Conservation (phyloP, 2,888 invertebrate genomes). For the Oscheius myriophilus region DNA sequence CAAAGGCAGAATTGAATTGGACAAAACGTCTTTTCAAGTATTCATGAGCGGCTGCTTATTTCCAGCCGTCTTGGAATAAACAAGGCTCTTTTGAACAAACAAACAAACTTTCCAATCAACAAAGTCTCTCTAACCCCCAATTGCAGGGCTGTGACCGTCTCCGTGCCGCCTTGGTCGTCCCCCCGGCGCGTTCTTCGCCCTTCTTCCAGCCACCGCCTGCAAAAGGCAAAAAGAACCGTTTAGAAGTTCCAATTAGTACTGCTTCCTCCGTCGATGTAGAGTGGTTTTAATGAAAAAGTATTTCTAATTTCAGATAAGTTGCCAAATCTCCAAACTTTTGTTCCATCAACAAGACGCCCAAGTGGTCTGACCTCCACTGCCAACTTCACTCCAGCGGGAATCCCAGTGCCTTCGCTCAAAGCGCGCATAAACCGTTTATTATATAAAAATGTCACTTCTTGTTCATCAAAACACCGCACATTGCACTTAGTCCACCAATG, state of each 20-base stretch:
- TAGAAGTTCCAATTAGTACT: conserved; percentile 12
- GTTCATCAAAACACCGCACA: conserved; percentile 22
- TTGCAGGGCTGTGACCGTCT: conserved; percentile 39
- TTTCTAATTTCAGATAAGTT: conserved; percentile 9
- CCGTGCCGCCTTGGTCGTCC: conserved; percentile 44
- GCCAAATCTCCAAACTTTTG: conserved; percentile 13
- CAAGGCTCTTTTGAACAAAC: too few relatives aligned
- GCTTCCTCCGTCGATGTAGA: conserved; percentile 12
- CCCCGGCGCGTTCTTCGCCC: conserved; percentile 35
- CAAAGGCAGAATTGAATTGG: too few relatives aligned
- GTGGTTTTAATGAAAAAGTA: background rate
- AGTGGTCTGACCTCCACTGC: background rate
- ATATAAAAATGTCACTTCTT: background rate
- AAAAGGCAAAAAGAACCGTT: conserved; percentile 12
- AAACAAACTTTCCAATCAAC: background rate
- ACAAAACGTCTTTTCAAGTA: too few relatives aligned
- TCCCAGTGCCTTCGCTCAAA: background rate
- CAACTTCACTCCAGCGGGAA: background rate
- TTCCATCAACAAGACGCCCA: background rate
- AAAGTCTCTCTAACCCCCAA: background rate
- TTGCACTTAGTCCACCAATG: conserved; percentile 12
- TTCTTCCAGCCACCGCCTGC: conserved; percentile 44
- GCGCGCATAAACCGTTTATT: too few relatives aligned
- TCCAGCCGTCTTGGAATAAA: too few relatives aligned
- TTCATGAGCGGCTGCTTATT: too few relatives aligned